Evolutionary conservation across 2,888 invertebrate species (phyloP).

Genomic region (Hypena proboscidalis): DNA sequence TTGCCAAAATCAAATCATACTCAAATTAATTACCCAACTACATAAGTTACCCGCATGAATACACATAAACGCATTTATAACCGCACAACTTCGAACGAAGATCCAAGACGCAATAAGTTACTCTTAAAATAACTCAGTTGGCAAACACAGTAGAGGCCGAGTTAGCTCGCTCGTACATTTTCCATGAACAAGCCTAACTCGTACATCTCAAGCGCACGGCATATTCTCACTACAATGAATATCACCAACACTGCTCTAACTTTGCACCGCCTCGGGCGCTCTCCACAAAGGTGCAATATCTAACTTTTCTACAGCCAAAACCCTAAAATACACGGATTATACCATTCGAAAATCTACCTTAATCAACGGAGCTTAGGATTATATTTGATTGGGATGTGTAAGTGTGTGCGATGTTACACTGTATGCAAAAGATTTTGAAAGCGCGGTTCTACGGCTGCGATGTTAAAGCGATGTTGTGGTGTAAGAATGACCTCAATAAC

Average conservation of each 20-base stretch:
- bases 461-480: slow-evolving; percentile 43
- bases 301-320: slow-evolving; percentile 4
- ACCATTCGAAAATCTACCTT: slow-evolving; percentile 12
- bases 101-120: slow-evolving; percentile 5
- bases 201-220: slow-evolving; percentile 12
- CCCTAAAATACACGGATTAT: neutral
- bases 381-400: neutral
- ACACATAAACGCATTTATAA: too few species aligned
- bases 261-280: slow-evolving; percentile 46
- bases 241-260: slow-evolving; percentile 45
- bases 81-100: too few species aligned
- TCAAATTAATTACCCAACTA: too few species aligned
- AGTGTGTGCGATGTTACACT: slow-evolving; percentile 21
- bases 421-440: slow-evolving; percentile 34
- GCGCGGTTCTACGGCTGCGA: slow-evolving; percentile 35
- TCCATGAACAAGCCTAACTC: slow-evolving; percentile 25
- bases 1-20: too few species aligned
- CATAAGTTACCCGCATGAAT: too few species aligned
- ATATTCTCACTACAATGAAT: slow-evolving; percentile 42
- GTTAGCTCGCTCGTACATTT: slow-evolving; percentile 27
- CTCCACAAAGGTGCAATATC: slow-evolving; percentile 51
- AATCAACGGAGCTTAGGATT: neutral
- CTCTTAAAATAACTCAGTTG: slow-evolving; percentile 11
- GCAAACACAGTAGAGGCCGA: slow-evolving; percentile 4
- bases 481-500: slow-evolving; percentile 52